Base-by-base conservation (phyloP, 2,113 vertebrate genomes). In the Psilopsiagon aurifrons region DNA sequence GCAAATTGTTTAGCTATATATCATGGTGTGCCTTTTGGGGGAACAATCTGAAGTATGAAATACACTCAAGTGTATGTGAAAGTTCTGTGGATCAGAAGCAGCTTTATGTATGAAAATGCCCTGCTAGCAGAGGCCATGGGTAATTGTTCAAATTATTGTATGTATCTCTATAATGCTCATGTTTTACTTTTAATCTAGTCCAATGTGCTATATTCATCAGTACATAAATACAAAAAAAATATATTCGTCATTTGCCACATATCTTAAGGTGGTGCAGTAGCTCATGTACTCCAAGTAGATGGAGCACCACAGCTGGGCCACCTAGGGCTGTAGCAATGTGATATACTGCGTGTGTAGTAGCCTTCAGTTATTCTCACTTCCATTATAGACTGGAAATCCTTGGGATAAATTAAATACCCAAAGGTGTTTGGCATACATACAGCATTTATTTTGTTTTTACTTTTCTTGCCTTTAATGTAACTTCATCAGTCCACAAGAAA, bases 21-120 rank as follows among this genome's bases (percentile, higher is more conserved):
- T 86, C 1, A 1, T 77, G 44, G 52, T 29, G 54, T 84, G 51
- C 25, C 43, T 10, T 74, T 90, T 78, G 75, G 79, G 51, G 79
- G 64, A 95, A 18, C 76, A 60, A 96, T 83, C n/a, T 86, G 23
- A 93, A 83, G 54, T 49, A 91, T 66, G 84, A 85, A 68, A 64
- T 60, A 68, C 75, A 87, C 55, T 75, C 33, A 20, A 88, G 76
- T 64, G 24, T 11, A 20, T 75, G 69, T 86, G 80, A 91, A 68
- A 90, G 43, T 71, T 75, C 76, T 68, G 51, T 39, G 73, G 52
- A 75, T 88, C 64, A 92, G 41, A 70, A 49, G 37, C 35, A 70
- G 29, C 33, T 92, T 43, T 52, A 27, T 63, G 27, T 51, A 33
- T 35, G 69, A 86, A 94, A 88, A 93, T 81, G 29, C 17, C 37